Percentiles rank a stretch among this genome's conserved stretches.
Evolutionary conservation across 2,888 invertebrate genomes (phyloP).

Genomic region (Cheilosia grossa): DNA sequence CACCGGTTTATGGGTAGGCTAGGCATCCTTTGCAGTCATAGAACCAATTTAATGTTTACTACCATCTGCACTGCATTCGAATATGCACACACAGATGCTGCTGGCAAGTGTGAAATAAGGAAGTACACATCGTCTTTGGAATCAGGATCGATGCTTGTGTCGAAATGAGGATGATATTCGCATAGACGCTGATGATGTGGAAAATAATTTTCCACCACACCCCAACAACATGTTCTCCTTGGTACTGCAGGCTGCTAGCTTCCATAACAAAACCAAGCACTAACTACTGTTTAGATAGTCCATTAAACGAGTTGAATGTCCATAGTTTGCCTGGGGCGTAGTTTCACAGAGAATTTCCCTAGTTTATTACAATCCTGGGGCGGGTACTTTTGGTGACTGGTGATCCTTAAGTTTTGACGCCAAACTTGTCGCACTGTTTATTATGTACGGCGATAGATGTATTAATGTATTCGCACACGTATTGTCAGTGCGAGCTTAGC

Average conservation of each 20-base stretch:
- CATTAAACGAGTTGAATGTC: constrained; percentile 64
- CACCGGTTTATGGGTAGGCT: constrained; percentile 35
- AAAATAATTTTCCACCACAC: constrained; percentile 26
- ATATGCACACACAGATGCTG: constrained; percentile 37
- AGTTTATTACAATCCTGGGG: constrained; percentile 46
- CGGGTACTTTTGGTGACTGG: constrained; percentile 7
- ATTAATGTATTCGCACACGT: constrained; percentile 31
- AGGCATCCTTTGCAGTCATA: constrained; percentile 44
- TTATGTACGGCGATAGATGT: constrained; percentile 32
- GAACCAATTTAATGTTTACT: constrained; percentile 68
- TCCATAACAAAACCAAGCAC: constrained; percentile 42
- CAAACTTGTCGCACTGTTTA: constrained; percentile 31
- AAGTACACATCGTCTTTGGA: constrained; percentile 14
- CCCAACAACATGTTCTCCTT: constrained; percentile 17
- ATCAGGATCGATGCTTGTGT: constrained; percentile 41
- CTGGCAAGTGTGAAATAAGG: constrained; percentile 25
- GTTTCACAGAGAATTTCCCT: constrained; percentile 35
- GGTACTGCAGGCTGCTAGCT: constrained; percentile 1
- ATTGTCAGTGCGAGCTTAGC: constrained; percentile 12
- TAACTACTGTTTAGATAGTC: constrained; percentile 67
- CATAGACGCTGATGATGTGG: constrained; percentile 40
- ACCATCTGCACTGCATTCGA: constrained; percentile 53
- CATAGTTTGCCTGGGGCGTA: constrained; percentile 38
- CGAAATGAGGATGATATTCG: constrained; percentile 52
- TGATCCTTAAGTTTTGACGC: constrained; percentile 60